Conservation (phyloP, 2,888 invertebrate species). For the Agrilus cyanescens region DNA sequence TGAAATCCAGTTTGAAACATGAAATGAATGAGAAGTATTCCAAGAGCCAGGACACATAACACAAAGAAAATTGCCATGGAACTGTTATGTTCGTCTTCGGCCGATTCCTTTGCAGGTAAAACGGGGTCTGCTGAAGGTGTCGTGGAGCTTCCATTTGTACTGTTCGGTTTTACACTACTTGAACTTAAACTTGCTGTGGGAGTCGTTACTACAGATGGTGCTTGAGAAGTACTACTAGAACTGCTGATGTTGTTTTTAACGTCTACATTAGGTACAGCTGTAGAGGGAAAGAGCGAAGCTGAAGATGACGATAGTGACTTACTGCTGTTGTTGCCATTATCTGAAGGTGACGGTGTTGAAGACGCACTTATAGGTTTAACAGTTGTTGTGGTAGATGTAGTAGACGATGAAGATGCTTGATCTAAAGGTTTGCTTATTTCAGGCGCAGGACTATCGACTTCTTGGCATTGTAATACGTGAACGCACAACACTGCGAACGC, state of each 20-base stretch:
- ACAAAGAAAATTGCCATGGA: constrained; percentile 98
- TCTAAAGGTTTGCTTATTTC: no score
- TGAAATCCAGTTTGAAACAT: constrained; percentile 93
- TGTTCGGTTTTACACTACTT: constrained; percentile 12
- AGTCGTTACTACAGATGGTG: constrained; percentile 1
- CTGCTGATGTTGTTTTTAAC: constrained; percentile 2
- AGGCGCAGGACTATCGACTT: no score
- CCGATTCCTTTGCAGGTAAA: constrained; percentile 78
- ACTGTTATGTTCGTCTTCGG: constrained; percentile 92
- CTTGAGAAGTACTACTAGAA: constrained; percentile 1
- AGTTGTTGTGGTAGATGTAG: constrained; percentile 3
- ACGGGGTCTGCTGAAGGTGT: constrained; percentile 62
- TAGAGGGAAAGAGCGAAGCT: not conserved
- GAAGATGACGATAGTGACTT: not conserved
- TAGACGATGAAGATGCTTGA: no score
- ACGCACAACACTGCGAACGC: no score
- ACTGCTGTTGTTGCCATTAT: not conserved
- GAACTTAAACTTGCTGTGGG: constrained; percentile 2
- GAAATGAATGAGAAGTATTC: constrained; percentile 87
- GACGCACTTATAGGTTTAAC: constrained; percentile 1
- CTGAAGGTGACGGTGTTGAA: constrained; percentile 1
- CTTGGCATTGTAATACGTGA: no score
- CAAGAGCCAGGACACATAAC: constrained; percentile 84
- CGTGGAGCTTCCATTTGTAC: constrained; percentile 32
- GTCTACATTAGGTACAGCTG: no score